Evolutionary conservation across 2,113 vertebrate genomes (phyloP).

Genomic region (Oceanodroma tethys): DNA sequence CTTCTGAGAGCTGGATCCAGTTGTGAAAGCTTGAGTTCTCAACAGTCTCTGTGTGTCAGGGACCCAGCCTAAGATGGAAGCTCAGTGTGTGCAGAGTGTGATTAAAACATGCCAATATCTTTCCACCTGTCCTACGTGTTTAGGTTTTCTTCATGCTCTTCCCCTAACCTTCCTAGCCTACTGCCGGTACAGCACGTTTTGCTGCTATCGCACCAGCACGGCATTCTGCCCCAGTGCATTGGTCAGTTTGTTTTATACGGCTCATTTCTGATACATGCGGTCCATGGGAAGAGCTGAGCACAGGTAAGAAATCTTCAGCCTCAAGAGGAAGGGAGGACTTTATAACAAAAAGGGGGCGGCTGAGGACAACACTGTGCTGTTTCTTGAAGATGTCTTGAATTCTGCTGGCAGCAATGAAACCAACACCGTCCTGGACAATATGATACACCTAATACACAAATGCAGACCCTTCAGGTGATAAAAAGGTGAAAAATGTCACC

Average conservation of each 20-base stretch:
- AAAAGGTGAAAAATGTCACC: not conserved
- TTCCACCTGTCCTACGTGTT: not conserved
- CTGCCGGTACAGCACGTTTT: not conserved
- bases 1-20: not conserved
- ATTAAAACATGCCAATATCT: not conserved
- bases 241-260: not conserved
- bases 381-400: not conserved
- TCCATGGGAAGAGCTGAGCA: not conserved
- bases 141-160: not conserved
- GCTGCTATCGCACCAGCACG: not conserved
- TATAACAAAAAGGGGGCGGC: not conserved
- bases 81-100: not conserved
- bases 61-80: not conserved
- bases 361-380: not conserved
- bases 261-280: not conserved
- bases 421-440: not conserved
- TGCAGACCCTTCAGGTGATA: not conserved
- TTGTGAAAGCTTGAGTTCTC: not conserved
- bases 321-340: not conserved
- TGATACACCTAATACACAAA: not conserved
- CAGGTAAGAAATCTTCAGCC: not conserved
- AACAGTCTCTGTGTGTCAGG: not conserved
- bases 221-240: not conserved
- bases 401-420: not conserved
- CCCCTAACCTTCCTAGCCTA: not conserved